These are phyloP conservation scores for Gymnodraco acuticeps DNA, from an alignment of 2,797 vertebrate genomes.

Conservation along the genomic window DNA sequence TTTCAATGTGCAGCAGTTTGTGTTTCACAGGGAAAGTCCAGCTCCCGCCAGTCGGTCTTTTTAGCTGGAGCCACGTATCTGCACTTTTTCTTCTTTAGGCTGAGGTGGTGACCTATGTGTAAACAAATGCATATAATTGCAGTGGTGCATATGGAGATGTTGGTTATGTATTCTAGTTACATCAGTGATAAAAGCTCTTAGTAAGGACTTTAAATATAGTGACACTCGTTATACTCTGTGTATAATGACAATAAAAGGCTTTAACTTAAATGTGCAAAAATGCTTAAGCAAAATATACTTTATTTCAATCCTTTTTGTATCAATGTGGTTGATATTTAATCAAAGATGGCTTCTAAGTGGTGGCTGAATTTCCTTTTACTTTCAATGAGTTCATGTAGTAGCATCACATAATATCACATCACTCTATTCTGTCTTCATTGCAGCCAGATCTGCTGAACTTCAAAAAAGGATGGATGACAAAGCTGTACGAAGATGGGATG, in stretches of 20 bases:
- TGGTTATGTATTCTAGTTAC: neutral
- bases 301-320: neutral
- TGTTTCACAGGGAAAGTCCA: constrained; percentile 70
- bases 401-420: constrained; percentile 9
- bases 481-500: constrained; percentile 95
- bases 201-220: neutral
- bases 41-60: constrained; percentile 64
- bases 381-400: neutral
- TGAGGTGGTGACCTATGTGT: constrained; percentile 40
- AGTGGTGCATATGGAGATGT: neutral
- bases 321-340: neutral
- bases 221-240: neutral
- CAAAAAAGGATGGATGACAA: constrained; percentile 99
- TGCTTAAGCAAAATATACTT: neutral
- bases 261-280: neutral
- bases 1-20: constrained; percentile 70
- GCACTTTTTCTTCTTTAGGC: constrained; percentile 23
- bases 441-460: constrained; percentile 98
- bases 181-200: neutral
- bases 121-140: constrained; percentile 38
- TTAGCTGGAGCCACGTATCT: constrained; percentile 26
- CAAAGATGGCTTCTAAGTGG: neutral
- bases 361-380: neutral
- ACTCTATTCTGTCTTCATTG: constrained; percentile 39
- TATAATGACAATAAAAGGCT: too few species aligned